phyloP scores from a whole-genome alignment of 2,888 invertebrate genomes.

The Stenodema calcarata region DNA sequence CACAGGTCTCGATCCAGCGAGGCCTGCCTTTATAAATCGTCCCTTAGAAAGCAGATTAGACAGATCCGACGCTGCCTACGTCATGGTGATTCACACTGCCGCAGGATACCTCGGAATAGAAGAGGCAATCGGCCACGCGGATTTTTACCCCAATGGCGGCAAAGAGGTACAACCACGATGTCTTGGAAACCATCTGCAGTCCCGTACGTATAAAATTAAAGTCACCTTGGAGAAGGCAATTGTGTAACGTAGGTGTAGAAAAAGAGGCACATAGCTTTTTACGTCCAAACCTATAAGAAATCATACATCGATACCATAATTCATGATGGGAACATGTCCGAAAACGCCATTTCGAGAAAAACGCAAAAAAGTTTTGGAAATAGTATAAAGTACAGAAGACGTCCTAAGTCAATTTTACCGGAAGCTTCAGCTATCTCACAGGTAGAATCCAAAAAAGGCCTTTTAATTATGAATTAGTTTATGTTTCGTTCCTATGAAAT shows the following conservation, averaged over 20 bases:
- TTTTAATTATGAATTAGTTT: too few species aligned
- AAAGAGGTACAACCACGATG: conserved; percentile 48
- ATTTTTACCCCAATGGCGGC: conserved; percentile 54
- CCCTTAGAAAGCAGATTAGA: conserved; percentile 32
- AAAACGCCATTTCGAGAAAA: too few species aligned
- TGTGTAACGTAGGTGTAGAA: too few species aligned
- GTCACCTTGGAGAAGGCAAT: not conserved
- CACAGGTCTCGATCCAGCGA: conserved; percentile 50
- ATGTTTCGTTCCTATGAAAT: too few species aligned
- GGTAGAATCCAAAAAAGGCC: too few species aligned
- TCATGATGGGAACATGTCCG: too few species aligned
- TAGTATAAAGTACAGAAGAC: too few species aligned
- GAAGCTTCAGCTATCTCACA: too few species aligned
- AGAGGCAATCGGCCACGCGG: conserved; percentile 52
- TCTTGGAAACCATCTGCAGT: conserved; percentile 18
- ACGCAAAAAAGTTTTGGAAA: too few species aligned
- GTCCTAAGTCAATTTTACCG: too few species aligned
- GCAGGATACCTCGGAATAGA: conserved; percentile 44
- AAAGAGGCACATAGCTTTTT: not conserved
- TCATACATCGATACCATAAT: too few species aligned
- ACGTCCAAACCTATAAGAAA: not conserved
- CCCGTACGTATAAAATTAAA: conserved; percentile 28
- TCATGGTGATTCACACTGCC: conserved; percentile 52
- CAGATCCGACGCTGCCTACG: conserved; percentile 46
- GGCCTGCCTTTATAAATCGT: conserved; percentile 32